Evolutionary conservation across 2,113 vertebrate species (phyloP).

Genomic region (Gila orcuttii): DNA sequence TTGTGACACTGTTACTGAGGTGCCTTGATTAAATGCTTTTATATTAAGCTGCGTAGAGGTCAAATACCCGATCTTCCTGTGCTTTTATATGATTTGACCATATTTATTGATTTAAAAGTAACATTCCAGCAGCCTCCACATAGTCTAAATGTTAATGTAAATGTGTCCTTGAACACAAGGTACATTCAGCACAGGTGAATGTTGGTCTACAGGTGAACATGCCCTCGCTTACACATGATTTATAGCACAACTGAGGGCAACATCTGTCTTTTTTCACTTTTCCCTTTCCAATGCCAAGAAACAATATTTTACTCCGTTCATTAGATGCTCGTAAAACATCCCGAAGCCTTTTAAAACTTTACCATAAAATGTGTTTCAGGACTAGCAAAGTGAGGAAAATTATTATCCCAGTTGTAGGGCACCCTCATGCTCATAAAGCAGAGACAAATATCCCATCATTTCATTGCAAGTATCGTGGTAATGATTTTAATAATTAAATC

Average conservation of each 20-base stretch:
- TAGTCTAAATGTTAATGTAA: conserved; percentile 30
- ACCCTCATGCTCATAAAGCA: conserved; percentile 57
- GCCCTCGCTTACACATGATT: conserved; percentile 68
- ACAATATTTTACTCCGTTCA: conserved; percentile 70
- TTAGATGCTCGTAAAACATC: conserved; percentile 74
- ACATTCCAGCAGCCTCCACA: not conserved
- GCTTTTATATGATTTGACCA: not conserved
- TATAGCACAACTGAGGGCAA: conserved; percentile 67
- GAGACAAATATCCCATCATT: conserved; percentile 58
- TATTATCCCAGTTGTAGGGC: conserved; percentile 53
- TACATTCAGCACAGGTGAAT: conserved; percentile 60
- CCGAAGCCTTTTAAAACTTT: conserved; percentile 65
- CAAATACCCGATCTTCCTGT: not conserved
- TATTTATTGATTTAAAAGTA: conserved; percentile 40
- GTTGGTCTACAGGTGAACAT: conserved; percentile 63
- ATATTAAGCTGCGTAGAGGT: conserved; percentile 14
- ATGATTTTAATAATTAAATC: conserved; percentile 53
- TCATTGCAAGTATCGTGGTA: conserved; percentile 49
- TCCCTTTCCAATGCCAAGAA: conserved; percentile 55
- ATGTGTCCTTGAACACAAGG: conserved; percentile 55
- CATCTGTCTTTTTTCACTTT: conserved; percentile 63
- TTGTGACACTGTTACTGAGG: not conserved
- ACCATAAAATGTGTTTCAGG: conserved; percentile 69
- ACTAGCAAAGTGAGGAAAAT: conserved; percentile 63
- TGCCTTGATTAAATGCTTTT: conserved; percentile 27